Conservation (phyloP, 2,113 vertebrate species). For the Orthonyx spaldingii region DNA sequence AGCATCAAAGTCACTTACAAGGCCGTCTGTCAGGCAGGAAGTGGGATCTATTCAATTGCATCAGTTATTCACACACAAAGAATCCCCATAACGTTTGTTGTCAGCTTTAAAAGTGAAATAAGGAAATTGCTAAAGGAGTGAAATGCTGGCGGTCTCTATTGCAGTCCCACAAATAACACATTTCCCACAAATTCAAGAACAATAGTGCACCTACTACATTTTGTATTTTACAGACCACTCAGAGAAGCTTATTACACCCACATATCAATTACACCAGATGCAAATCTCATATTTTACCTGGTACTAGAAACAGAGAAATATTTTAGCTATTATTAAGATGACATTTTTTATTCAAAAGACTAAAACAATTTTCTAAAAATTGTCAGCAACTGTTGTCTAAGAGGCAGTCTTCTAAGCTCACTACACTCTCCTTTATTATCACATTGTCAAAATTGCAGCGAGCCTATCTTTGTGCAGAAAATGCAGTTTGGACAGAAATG, state of each 20-base stretch:
- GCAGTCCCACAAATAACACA: background rate
- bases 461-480: background rate
- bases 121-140: background rate
- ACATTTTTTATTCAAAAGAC: background rate
- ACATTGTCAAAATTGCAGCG: background rate
- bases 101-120: slow-evolving; percentile 1
- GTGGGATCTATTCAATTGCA: background rate
- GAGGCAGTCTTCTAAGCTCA: background rate
- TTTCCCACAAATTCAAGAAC: background rate
- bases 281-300: background rate
- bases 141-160: rapidly evolving
- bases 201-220: background rate
- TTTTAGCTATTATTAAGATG: background rate
- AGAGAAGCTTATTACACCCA: background rate
- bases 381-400: background rate
- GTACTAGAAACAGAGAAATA: background rate
- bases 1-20: background rate
- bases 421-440: background rate
- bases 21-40: slow-evolving; percentile 2
- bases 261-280: background rate
- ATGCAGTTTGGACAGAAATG: background rate
- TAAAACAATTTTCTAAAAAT: background rate
- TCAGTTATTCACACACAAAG: background rate
- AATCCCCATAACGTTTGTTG: background rate
- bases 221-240: background rate